phyloP scores from a whole-genome alignment of 92 coral and sea anemone species.

The Phenganax marumi region DNA sequence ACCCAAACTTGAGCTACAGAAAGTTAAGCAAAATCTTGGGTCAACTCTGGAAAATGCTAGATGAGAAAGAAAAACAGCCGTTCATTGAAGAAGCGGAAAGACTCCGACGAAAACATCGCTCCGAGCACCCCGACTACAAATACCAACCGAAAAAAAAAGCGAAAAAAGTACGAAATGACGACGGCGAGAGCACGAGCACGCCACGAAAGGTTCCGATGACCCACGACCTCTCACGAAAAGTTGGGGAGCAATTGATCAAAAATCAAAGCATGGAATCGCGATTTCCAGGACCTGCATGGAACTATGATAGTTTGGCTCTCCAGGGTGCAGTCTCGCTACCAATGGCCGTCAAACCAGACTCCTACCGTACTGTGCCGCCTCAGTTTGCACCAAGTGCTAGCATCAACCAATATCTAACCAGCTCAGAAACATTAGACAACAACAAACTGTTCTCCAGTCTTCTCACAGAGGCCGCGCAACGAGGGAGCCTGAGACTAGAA shows the following conservation, averaged over 20 bases:
- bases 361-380: conserved; percentile 27
- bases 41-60: conserved; percentile 89
- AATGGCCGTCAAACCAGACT: conserved; percentile 27
- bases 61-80: conserved; percentile 95
- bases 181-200: conserved; percentile 11
- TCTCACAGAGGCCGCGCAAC: conserved; percentile 31
- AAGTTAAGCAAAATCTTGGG: conserved; percentile 96
- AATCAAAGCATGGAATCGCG: conserved; percentile 23
- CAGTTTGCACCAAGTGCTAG: conserved; percentile 16
- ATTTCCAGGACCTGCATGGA: conserved; percentile 24
- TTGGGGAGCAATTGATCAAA: conserved; percentile 31
- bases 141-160: conserved; percentile 94
- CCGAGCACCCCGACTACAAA: conserved; percentile 97
- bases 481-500: conserved; percentile 29
- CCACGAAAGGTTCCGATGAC: conserved; percentile 36
- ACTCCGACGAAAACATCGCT: conserved; percentile 86
- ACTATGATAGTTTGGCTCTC: conserved; percentile 27
- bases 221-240: conserved; percentile 37
- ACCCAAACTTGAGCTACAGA: conserved; percentile 95
- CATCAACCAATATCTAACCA: conserved; percentile 24
- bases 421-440: conserved; percentile 23
- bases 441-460: conserved; percentile 34
- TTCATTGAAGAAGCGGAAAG: conserved; percentile 98
- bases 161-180: conserved; percentile 51
- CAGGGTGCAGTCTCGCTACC: conserved; percentile 41